Evolutionary conservation across 2,888 invertebrate species (phyloP).

Genomic region (Eristalinus aeneus): DNA sequence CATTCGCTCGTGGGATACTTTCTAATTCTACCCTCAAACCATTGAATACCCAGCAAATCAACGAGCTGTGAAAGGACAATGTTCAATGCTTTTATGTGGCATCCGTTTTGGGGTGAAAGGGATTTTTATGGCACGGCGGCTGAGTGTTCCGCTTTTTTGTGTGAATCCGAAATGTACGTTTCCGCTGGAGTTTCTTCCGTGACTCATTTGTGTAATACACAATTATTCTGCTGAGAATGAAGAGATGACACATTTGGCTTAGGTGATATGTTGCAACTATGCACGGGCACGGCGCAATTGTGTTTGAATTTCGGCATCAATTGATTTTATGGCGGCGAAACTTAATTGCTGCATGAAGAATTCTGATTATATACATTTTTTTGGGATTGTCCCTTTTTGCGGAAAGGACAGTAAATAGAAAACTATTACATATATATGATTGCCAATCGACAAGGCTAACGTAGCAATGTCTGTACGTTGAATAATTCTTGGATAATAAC

Average conservation of each 20-base stretch:
- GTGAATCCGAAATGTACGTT: slow-evolving; percentile 1
- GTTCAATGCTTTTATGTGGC: slow-evolving; percentile 68
- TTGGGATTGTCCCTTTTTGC: not conserved
- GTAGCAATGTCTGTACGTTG: too few species aligned
- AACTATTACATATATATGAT: too few species aligned
- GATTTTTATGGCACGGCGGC: slow-evolving; percentile 53
- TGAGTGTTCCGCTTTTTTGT: slow-evolving; percentile 43
- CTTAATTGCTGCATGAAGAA: not conserved
- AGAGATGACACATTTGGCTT: slow-evolving; percentile 15
- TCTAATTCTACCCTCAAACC: slow-evolving; percentile 30
- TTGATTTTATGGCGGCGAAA: not conserved
- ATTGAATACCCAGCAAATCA: slow-evolving; percentile 50
- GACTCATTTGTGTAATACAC: slow-evolving; percentile 15
- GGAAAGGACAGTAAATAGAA: not conserved
- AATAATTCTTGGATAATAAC: too few species aligned
- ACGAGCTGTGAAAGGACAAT: slow-evolving; percentile 70
- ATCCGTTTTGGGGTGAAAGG: slow-evolving; percentile 54
- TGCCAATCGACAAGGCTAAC: too few species aligned
- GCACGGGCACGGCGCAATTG: not conserved
- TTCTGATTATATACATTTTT: not conserved
- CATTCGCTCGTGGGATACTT: slow-evolving; percentile 32
- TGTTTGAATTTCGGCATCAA: not conserved
- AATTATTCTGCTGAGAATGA: slow-evolving; percentile 26
- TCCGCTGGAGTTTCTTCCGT: not conserved
- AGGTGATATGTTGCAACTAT: not conserved